Evolutionary conservation across 2,113 vertebrate species (phyloP), one percentile per base, ranked within the genome.

Genomic region (Mesitornis unicolor): DNA sequence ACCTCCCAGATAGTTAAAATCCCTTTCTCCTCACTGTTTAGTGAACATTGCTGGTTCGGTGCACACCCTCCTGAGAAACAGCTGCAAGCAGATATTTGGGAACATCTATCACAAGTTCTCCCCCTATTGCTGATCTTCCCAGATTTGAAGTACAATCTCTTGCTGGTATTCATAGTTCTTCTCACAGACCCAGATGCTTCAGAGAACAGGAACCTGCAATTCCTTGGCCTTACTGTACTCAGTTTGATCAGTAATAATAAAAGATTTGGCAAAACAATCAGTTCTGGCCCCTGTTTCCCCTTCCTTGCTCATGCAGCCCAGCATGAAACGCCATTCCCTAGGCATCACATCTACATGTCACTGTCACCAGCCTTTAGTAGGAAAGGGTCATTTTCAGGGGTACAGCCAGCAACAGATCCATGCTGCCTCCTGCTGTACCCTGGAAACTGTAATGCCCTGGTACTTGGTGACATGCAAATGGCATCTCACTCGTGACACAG

Each of bases 271-370:
- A 56, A 85, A 95, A 51, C 22, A 47, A 24, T 50, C 48, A 18
- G 20, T 60, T 88, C 51, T 75, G 36, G 25, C 25, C 18, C 38
- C 17, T 43, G 8, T 36, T 89, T 3, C 21, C 9, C 16, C 7
- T 65, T 71, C 51, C 21, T 47, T 67, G 35, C 38, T 75, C 5
- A 1, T 20, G 42, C 31, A 71, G 29, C 42, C n/a, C 56, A 78
- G 35, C 0, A 0, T 36, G 42, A 70, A 81, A 42, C 22, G 45
- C 10, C 18, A 26, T 48, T 38, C 22, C 40, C 29, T 35, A 24
- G 7, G 6, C 50, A 73, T 29, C 40, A 51, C 20, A 28, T 56
- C 33, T 76, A 26, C 61, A 33, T 1, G 2, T 40, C 67, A 78
- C 51, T 51, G 6, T 50, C 57, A 75, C 15, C 64, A 64, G 21